Evolutionary conservation across 35 echinoderm and acorn worm genomes (phyloP).

Genomic region (Stichopus chloronotus): DNA sequence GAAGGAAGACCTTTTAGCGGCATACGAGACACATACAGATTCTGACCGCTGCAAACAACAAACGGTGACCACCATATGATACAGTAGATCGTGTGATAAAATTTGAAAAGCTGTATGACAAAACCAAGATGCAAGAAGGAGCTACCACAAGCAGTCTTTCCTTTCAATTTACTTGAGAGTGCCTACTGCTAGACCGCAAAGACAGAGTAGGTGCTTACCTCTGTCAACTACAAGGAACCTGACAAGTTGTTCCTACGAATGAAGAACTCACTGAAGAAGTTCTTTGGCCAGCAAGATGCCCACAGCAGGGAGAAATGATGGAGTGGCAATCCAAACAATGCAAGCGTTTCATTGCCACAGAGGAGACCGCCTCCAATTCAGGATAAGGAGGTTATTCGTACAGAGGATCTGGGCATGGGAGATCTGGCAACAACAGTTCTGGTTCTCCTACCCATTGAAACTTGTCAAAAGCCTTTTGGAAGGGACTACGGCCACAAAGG

Average conservation of each 20-base stretch:
- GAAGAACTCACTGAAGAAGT: conserved; percentile 39
- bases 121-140: background rate
- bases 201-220: conserved; percentile 5
- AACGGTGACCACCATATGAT: background rate
- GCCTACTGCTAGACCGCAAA: conserved; percentile 8
- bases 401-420: conserved; percentile 27
- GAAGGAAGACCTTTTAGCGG: background rate
- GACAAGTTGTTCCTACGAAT: conserved; percentile 26
- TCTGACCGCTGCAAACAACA: background rate
- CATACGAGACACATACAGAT: background rate
- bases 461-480: too few species aligned
- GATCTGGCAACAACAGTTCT: background rate
- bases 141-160: background rate
- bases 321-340: background rate
- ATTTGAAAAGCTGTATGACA: conserved; percentile 10
- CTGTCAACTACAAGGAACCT: conserved; percentile 45
- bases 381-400: background rate
- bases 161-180: background rate
- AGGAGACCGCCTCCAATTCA: conserved; percentile 4
- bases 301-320: background rate
- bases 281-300: conserved; percentile 19
- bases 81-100: background rate
- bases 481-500: too few species aligned
- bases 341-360: background rate
- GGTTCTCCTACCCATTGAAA: too few species aligned